Evolutionary conservation across 2,797 vertebrate genomes (phyloP).

Genomic region (Melanotaenia nigrans): DNA sequence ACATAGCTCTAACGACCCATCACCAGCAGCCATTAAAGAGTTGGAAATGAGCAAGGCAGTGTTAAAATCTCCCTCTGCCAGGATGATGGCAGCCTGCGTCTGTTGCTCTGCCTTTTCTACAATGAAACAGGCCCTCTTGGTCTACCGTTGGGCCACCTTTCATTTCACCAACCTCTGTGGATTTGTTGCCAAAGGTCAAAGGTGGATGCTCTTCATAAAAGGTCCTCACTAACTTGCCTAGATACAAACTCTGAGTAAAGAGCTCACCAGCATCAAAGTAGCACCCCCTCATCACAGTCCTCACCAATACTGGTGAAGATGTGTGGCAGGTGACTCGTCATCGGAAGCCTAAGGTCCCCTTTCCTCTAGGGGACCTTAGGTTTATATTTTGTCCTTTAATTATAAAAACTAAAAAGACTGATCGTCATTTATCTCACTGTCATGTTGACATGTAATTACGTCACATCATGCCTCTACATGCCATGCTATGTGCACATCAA

Average conservation of each 20-base stretch:
- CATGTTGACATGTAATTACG: no score
- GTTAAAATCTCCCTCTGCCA: slow-evolving; percentile 95
- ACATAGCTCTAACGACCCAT: slow-evolving; percentile 95
- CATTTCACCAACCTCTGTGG: slow-evolving; percentile 98
- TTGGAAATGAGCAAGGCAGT: slow-evolving; percentile 95
- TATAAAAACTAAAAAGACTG: no score
- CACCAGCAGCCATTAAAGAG: slow-evolving; percentile 89
- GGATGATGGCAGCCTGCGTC: slow-evolving; percentile 96
- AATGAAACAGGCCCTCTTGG: slow-evolving; percentile 93
- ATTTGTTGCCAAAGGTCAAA: slow-evolving; percentile 98
- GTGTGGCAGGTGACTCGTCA: slow-evolving; percentile 88
- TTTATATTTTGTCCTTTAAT: no score
- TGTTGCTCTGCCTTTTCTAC: slow-evolving; percentile 99
- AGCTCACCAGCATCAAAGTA: slow-evolving; percentile 96
- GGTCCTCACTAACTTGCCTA: slow-evolving; percentile 95
- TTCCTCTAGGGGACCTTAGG: no score
- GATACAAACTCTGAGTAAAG: slow-evolving; percentile 98
- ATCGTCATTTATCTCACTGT: no score
- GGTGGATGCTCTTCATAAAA: slow-evolving; percentile 92
- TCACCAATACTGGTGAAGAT: slow-evolving; percentile 98
- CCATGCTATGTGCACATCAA: no score
- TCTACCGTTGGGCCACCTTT: slow-evolving; percentile 99
- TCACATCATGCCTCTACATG: no score
- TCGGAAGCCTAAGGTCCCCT: slow-evolving; percentile 35
- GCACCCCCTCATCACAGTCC: slow-evolving; percentile 95